Percentiles rank a stretch among this genome's conserved stretches.
Conservation (phyloP, 2,113 vertebrate genomes). For the Charadrius vociferus region DNA sequence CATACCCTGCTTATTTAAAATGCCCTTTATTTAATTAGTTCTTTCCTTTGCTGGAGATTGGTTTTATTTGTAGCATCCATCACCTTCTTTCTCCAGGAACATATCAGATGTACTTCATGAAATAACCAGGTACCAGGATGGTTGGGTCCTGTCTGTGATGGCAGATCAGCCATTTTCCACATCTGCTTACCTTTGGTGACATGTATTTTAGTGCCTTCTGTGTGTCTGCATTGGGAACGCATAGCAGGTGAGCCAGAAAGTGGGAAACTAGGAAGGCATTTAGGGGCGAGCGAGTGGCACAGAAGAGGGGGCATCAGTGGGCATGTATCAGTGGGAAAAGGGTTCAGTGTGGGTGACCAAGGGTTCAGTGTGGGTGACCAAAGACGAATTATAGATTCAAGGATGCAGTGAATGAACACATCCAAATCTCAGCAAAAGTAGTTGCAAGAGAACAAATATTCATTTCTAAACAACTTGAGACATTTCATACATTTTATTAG, state of each 20-base stretch:
- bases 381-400: neutral
- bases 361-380: neutral
- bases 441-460: neutral
- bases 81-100: neutral
- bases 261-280: neutral
- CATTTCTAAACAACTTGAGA: neutral
- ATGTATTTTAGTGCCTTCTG: neutral
- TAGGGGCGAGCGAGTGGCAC: neutral
- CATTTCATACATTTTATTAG: neutral
- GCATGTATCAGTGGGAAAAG: neutral
- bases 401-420: neutral
- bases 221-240: neutral
- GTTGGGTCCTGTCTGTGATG: neutral
- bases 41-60: neutral
- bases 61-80: neutral
- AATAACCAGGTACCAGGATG: neutral
- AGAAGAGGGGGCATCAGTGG: neutral
- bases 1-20: neutral
- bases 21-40: neutral
- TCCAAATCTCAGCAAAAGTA: neutral
- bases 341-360: neutral
- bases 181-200: neutral
- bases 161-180: neutral
- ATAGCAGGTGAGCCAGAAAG: neutral
- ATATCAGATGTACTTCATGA: neutral